A percentile compares a stretch with the other conserved stretches of the same genome.
Evolutionary conservation across 1,140 invertebrate genomes (phyloP).

Genomic region (Pseudomyrmex pallidus): DNA sequence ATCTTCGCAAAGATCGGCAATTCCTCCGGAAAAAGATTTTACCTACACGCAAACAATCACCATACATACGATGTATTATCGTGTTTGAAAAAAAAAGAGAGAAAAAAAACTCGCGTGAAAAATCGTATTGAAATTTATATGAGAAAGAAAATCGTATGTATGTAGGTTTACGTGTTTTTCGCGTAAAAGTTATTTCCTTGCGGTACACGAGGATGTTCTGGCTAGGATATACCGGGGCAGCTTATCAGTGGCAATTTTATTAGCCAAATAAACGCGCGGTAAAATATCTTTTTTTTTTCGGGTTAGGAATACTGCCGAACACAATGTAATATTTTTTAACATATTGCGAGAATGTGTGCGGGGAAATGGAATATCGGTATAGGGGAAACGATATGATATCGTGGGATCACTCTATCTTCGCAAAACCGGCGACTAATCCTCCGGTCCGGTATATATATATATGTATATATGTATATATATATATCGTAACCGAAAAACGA

Average conservation of each 20-base stretch:
- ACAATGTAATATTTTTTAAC: conserved; percentile 51
- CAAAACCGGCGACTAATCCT: conserved; percentile 51
- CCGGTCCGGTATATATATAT: neutral
- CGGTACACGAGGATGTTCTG: neutral
- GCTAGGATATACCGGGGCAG: neutral
- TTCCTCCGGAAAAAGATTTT: neutral
- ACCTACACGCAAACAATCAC: neutral
- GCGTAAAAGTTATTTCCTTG: neutral
- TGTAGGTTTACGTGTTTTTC: neutral
- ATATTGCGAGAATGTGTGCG: conserved; percentile 28
- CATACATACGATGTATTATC: too few relatives aligned
- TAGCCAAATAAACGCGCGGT: conserved; percentile 42
- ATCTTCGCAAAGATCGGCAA: neutral
- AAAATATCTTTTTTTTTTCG: neutral
- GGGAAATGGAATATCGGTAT: conserved; percentile 51
- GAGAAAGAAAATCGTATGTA: too few relatives aligned
- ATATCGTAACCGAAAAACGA: conserved; percentile 52
- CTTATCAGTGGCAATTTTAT: conserved; percentile 36
- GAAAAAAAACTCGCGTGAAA: too few relatives aligned
- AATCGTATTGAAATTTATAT: neutral
- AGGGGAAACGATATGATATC: conserved; percentile 24
- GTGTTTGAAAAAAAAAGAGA: too few relatives aligned
- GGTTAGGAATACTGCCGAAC: conserved; percentile 39
- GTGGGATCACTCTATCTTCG: conserved; percentile 53
- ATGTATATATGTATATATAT: too few relatives aligned